Evolutionary conservation across 1,140 invertebrate species (phyloP), one percentile per base, ranked within the genome.

Genomic region (Leptopilina boulardi): DNA sequence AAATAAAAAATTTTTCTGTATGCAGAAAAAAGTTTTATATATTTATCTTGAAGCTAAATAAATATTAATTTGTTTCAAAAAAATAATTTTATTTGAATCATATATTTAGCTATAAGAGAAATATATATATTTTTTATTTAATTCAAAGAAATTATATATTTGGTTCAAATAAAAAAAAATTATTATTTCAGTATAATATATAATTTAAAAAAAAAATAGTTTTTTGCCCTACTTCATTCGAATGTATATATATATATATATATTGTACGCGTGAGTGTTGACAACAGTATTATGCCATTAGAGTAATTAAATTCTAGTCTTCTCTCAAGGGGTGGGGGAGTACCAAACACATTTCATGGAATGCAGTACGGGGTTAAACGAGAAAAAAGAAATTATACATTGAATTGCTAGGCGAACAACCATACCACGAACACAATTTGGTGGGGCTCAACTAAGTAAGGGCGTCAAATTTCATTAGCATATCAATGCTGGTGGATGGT

Each of bases 391-490:
- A 88, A 86, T 86, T 86, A 83, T 79, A 76, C 83, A 80, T 80
- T 47, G 59, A 80, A 71, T 78, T 34, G 76, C 59, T 34, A 23
- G 70, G 38, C 47, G 42, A 42, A 34, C 23, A 34, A 51, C 38
- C 23, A n/a, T n/a, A 74, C n/a, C n/a, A 71, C n/a, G 44, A 1
- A 23, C 4, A 51, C 4, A 51, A 70, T 74, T 44, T n/a, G 54
- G 30, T n/a, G 54, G 30, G 30, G 47, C 74, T 70, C 59, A 41
- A n/a, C 54, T 21, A 73, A 86, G 83, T 84, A 86, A 88, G 90
- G 89, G 90, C 88, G 87, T 91, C 90, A 91, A 91, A 91, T 91
- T 91, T 91, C 90, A 91, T 91, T 91, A 91, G 90, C 90, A 91
- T 91, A 91, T 91, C 90, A 91, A 91, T 91, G 90, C 86, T 90